These are phyloP conservation scores for Tenualosa thibaudeaui DNA, from an alignment of 2,797 vertebrate genomes.

Conservation along the genomic window DNA sequence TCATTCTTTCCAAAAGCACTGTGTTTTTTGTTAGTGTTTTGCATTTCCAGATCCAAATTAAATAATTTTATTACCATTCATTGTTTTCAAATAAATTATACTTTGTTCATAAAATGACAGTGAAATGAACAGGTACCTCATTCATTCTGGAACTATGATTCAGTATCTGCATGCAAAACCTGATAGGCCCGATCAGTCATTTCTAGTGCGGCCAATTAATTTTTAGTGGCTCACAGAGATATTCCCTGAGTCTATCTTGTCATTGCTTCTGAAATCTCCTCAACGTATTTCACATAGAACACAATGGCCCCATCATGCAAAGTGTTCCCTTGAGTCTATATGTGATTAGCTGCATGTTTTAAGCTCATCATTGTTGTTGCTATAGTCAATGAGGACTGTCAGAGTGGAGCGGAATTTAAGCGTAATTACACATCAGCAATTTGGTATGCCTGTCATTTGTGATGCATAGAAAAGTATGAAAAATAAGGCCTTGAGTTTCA, in stretches of 20 bases:
- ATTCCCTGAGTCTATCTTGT: background rate
- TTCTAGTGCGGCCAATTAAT: background rate
- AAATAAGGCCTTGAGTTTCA: background rate
- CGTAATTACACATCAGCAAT: background rate
- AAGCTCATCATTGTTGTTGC: background rate
- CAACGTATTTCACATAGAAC: background rate
- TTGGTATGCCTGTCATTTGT: background rate
- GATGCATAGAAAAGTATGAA: background rate
- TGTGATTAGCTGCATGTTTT: background rate
- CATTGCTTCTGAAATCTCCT: background rate
- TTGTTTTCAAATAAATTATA: background rate
- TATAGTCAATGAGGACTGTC: background rate
- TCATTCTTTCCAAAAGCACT: background rate
- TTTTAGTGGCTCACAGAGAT: too few relatives aligned
- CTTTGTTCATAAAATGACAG: background rate
- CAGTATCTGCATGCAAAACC: background rate
- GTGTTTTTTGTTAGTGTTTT: background rate
- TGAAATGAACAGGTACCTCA: background rate
- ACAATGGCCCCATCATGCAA: background rate
- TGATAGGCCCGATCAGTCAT: background rate
- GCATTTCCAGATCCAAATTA: background rate
- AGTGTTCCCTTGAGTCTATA: background rate
- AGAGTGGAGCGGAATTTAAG: background rate
- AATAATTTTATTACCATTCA: background rate
- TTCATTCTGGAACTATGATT: background rate